Evolutionary conservation across 2,797 vertebrate genomes (phyloP).

Genomic region (Pseudocheirus occidentalis): DNA sequence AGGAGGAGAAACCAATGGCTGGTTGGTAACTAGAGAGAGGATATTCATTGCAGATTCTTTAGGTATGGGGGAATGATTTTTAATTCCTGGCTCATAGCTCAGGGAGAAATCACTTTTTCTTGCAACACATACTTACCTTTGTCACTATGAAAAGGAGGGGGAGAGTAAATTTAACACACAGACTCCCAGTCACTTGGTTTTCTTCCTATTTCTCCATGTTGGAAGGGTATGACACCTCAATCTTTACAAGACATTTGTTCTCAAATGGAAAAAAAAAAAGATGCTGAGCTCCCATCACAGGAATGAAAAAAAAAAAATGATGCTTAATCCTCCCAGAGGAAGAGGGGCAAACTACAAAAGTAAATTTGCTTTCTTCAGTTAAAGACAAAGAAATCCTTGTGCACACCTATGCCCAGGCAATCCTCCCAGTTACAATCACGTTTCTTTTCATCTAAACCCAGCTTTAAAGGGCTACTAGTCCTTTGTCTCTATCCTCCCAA

Average conservation of each 20-base stretch:
- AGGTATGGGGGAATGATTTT: conserved; percentile 31
- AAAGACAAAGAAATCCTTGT: neutral
- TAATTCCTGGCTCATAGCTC: conserved; percentile 1
- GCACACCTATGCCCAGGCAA: neutral
- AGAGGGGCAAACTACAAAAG: neutral
- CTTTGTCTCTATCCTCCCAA: neutral
- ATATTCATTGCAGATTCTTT: conserved; percentile 58
- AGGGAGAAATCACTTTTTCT: conserved; percentile 2
- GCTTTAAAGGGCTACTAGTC: neutral
- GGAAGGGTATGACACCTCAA: neutral
- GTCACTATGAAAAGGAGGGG: neutral
- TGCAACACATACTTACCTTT: neutral
- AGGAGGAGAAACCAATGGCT: neutral
- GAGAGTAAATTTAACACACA: neutral
- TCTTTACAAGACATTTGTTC: neutral
- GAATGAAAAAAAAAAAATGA: neutral
- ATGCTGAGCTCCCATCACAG: neutral
- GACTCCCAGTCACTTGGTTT: neutral
- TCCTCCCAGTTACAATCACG: neutral
- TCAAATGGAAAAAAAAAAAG: neutral
- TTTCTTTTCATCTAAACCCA: neutral
- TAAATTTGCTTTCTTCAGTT: neutral
- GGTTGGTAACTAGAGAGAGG: conserved; percentile 29
- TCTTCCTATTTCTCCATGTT: neutral
- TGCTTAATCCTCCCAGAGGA: neutral